Evolutionary conservation across 2,113 vertebrate species (phyloP).

Genomic region (Megatriorchis doriae): DNA sequence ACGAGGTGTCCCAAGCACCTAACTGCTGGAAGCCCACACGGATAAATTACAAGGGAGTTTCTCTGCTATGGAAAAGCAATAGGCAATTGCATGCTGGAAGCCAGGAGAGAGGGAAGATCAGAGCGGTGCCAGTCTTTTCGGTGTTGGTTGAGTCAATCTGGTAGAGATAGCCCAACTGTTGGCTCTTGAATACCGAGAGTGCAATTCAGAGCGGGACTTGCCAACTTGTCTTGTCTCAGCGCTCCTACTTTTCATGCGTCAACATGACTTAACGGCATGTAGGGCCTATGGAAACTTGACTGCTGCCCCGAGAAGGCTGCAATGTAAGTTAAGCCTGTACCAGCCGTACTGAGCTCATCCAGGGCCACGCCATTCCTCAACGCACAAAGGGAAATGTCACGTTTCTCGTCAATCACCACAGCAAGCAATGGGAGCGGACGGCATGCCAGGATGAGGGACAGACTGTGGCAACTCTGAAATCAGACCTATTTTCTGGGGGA

Average conservation of each 20-base stretch:
- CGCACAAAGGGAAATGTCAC: not conserved
- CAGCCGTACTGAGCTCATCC: not conserved
- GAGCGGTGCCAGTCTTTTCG: rapidly evolving
- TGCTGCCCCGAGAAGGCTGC: not conserved
- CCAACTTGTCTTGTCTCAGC: not conserved
- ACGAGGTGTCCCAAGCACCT: not conserved
- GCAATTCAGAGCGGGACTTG: not conserved
- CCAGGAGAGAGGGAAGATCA: not conserved
- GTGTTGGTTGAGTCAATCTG: rapidly evolving
- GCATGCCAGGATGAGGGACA: not conserved
- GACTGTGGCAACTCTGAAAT: too few species aligned
- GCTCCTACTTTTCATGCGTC: not conserved
- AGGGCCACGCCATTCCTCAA: not conserved
- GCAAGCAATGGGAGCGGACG: rapidly evolving
- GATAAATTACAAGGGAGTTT: not conserved
- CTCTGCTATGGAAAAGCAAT: not conserved
- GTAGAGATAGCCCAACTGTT: not conserved
- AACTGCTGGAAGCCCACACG: rapidly evolving
- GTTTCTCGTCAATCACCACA: rapidly evolving
- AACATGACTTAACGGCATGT: rapidly evolving
- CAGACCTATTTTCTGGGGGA: not conserved
- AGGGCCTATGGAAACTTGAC: not conserved
- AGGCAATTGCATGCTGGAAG: not conserved
- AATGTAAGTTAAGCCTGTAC: not conserved
- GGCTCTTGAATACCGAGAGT: too few species aligned